phyloP scores from a whole-genome alignment of 2,797 vertebrate species.

The Erpetoichthys calabaricus region DNA sequence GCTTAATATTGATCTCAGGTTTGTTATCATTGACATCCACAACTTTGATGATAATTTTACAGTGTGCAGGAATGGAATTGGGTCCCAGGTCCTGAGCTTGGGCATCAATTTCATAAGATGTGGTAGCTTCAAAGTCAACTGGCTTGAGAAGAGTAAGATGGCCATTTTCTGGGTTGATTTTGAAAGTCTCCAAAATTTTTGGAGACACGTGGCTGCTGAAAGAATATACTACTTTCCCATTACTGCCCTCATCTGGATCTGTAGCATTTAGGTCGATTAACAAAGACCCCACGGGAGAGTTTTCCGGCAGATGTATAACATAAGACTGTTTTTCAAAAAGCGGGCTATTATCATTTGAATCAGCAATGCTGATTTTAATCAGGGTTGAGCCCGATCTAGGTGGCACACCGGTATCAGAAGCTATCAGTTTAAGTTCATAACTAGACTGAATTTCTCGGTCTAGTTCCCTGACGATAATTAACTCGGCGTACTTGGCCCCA shows the following conservation, averaged over 20 bases:
- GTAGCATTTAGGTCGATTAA: conserved; percentile 90
- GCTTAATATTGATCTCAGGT: conserved; percentile 84
- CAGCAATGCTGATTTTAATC: conserved; percentile 81
- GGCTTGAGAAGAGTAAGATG: conserved; percentile 78
- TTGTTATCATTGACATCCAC: conserved; percentile 95
- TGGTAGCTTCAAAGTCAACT: conserved; percentile 79
- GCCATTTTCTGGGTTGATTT: conserved; percentile 75
- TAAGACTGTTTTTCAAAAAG: conserved; percentile 74
- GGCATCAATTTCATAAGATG: conserved; percentile 84
- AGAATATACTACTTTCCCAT: conserved; percentile 84
- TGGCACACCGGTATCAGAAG: conserved; percentile 78
- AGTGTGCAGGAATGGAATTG: conserved; percentile 89
- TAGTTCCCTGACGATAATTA: conserved; percentile 76
- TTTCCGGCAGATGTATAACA: conserved; percentile 67
- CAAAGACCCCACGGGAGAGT: conserved; percentile 69
- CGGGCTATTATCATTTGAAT: conserved; percentile 96
- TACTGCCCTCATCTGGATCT: conserved; percentile 89
- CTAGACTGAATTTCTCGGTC: conserved; percentile 74
- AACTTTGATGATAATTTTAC: conserved; percentile 87
- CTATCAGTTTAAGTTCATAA: conserved; percentile 81
- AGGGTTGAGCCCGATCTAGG: conserved; percentile 76
- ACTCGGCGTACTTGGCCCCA: conserved; percentile 84
- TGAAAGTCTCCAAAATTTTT: conserved; percentile 81
- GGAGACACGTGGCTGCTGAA: conserved; percentile 86
- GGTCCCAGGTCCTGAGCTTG: conserved; percentile 92